Evolutionary conservation across 1,140 invertebrate species (phyloP).

Genomic region (Lasioglossum baleicum): DNA sequence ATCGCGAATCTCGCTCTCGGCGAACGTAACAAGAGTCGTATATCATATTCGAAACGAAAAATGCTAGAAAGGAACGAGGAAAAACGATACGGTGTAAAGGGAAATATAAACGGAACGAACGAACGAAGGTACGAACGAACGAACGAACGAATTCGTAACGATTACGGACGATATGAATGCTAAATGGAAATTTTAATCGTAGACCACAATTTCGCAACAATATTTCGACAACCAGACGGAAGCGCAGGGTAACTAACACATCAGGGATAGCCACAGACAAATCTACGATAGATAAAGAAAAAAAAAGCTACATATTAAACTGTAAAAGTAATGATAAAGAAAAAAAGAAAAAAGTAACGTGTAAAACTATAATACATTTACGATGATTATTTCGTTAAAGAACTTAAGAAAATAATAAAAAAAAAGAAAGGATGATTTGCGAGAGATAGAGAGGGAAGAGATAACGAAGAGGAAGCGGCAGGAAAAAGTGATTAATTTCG

Average conservation of each 20-base stretch:
- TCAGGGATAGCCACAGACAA: conserved; percentile 81
- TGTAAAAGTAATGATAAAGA: conserved; percentile 70
- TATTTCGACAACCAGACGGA: conserved; percentile 81
- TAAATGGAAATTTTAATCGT: conserved; percentile 64
- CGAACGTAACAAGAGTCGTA: no score
- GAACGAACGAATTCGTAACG: conserved; percentile 1
- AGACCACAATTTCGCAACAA: conserved; percentile 77
- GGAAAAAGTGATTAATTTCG: conserved; percentile 56
- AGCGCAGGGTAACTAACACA: conserved; percentile 81
- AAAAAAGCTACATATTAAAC: conserved; percentile 78
- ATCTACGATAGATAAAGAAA: conserved; percentile 79
- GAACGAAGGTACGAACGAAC: conserved; percentile 1
- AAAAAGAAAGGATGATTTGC: conserved; percentile 8
- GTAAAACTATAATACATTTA: conserved; percentile 71
- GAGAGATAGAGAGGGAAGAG: neutral
- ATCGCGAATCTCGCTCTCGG: no score
- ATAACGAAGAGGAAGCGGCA: conserved; percentile 33
- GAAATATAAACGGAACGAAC: neutral
- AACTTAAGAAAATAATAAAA: conserved; percentile 55
- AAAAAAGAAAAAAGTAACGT: conserved; percentile 62
- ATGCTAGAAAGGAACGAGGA: neutral
- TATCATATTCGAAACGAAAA: neutral
- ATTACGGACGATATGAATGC: conserved; percentile 42
- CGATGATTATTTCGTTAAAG: conserved; percentile 75
- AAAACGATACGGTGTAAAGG: neutral